Percentiles rank a stretch among this genome's conserved stretches.
Evolutionary conservation across 2,113 vertebrate species (phyloP).

Genomic region (Indicator maculatus): DNA sequence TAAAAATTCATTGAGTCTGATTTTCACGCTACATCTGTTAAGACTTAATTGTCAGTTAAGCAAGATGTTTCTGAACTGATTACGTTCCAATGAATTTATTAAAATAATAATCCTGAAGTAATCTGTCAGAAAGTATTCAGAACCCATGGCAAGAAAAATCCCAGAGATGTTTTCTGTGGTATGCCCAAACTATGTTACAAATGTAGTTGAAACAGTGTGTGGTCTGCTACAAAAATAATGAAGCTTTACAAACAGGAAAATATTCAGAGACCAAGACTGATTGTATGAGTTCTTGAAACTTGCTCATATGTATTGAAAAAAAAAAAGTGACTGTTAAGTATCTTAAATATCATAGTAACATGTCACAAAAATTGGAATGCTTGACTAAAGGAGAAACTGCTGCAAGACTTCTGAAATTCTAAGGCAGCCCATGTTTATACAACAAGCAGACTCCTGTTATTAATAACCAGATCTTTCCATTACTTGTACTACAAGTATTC

Average conservation of each 20-base stretch:
- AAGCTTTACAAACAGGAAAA: slow-evolving; percentile 41
- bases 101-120: not conserved
- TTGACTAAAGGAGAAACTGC: slow-evolving; percentile 33
- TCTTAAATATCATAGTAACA: not conserved
- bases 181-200: not conserved
- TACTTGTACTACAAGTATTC: slow-evolving; percentile 60
- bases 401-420: slow-evolving; percentile 38
- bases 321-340: not conserved
- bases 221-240: slow-evolving; percentile 14
- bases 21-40: slow-evolving; percentile 39
- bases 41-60: slow-evolving; percentile 39
- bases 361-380: slow-evolving; percentile 36
- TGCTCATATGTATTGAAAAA: not conserved
- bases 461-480: slow-evolving; percentile 69
- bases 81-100: slow-evolving; percentile 29
- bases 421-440: slow-evolving; percentile 46
- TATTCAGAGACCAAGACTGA: slow-evolving; percentile 31
- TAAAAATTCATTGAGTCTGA: slow-evolving; percentile 14
- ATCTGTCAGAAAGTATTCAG: slow-evolving; percentile 15
- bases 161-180: slow-evolving; percentile 33
- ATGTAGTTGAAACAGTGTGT: not conserved
- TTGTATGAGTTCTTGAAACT: not conserved
- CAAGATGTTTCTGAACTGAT: slow-evolving; percentile 27
- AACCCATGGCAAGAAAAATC: not conserved
- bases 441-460: slow-evolving; percentile 48